phyloP scores from a whole-genome alignment of 53 echinoderm and acorn worm genomes.

The Zoroaster sp. region DNA sequence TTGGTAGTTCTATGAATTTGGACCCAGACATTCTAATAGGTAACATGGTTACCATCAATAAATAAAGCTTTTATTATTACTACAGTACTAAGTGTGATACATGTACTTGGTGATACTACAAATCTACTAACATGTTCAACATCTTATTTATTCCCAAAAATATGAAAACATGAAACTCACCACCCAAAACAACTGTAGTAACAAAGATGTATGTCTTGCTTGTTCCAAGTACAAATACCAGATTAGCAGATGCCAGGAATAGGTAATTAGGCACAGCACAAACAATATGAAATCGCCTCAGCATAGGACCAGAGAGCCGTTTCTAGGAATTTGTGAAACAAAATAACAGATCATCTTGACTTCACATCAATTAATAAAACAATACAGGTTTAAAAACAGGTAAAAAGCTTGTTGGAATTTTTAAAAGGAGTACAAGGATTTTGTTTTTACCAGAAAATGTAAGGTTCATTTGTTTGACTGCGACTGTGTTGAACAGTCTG shows the following conservation, averaged over 20 bases:
- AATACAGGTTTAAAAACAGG: conserved; percentile 16
- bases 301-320: conserved; percentile 53
- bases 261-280: conserved; percentile 66
- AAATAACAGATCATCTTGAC: neutral
- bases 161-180: conserved; percentile 20
- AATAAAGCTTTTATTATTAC: too few relatives aligned
- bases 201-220: conserved; percentile 34
- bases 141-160: neutral
- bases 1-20: too few relatives aligned
- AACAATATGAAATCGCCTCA: conserved; percentile 54
- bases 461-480: too few relatives aligned
- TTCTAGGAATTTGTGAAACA: neutral
- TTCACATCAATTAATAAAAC: conserved; percentile 51
- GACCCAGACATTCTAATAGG: too few relatives aligned
- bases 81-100: neutral
- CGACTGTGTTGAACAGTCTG: too few relatives aligned
- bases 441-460: too few relatives aligned
- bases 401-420: too few relatives aligned
- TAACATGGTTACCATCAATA: too few relatives aligned
- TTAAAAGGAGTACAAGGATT: too few relatives aligned
- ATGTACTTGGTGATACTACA: neutral
- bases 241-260: conserved; percentile 62
- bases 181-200: conserved; percentile 8
- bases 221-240: conserved; percentile 68
- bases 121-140: neutral